Evolutionary conservation across 2,797 vertebrate species (phyloP), one percentile per base, ranked within the genome.

Genomic region (Natrix natrix): DNA sequence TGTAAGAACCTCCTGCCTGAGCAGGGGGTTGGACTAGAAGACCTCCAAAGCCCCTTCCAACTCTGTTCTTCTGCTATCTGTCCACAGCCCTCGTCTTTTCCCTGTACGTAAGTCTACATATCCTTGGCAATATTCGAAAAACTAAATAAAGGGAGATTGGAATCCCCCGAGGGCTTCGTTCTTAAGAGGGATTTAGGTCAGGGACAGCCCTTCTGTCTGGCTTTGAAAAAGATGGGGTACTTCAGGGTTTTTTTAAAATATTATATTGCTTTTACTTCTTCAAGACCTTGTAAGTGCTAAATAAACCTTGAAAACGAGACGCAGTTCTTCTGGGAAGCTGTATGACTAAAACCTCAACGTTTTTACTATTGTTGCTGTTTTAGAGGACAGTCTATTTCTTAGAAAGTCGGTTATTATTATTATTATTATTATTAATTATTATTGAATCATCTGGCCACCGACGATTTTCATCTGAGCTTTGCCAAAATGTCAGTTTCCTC

Each of bases 331-430:
- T 22, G 12, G 11, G 48, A 32, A 92, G 24, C 17, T 5, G 17
- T 37, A 55, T 8, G 16, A 16, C 78, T 0, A 43, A 52, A 92
- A 3, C 57, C 87, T 3, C 78, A 88, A 91, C 63, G 91, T 93
- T 78, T 78, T 95, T 37, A 16, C 13, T 92, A 91, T 2, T 26
- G 24, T 12, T 4, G 8, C 4, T 11, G 24, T 4, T 63, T 63
- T 12, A 63, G 59, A 0, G 26, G 0, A 14, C 52, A 63, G 66
- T 83, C 87, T 69, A 13, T 89, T 96, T 95, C 94, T 55, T 56
- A 74, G 87, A 66, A 92, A 56, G 90, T 92, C 4, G 74, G 32
- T 37, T 37, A 37, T 37, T 37, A 37, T 37, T 1, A 37, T 37
- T 1, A 37, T 37, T 37, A 37, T 37, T 1, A 37, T 78, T n/a